Evolutionary conservation across 2,888 invertebrate genomes (phyloP).

Genomic region (Drosophila mimetica): DNA sequence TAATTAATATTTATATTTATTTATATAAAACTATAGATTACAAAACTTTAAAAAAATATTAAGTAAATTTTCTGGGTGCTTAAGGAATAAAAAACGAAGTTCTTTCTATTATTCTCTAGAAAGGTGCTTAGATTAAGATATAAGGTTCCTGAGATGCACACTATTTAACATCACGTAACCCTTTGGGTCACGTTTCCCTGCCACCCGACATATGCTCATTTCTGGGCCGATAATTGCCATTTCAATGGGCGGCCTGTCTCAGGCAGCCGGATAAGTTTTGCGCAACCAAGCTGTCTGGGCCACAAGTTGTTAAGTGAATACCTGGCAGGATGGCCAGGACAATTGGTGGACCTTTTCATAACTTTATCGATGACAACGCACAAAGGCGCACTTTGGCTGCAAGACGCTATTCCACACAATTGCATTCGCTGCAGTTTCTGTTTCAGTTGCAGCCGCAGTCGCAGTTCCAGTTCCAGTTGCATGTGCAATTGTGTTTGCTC

Average conservation of each 20-base stretch:
- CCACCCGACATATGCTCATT: constrained; percentile 38
- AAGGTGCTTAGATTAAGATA: background rate
- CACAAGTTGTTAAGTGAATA: constrained; percentile 16
- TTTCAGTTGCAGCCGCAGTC: constrained; percentile 1
- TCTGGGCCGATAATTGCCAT: constrained; percentile 31
- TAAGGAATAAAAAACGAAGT: no score
- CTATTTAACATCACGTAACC: constrained; percentile 3
- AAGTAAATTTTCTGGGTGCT: no score
- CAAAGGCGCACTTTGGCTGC: constrained; percentile 27
- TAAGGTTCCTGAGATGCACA: background rate
- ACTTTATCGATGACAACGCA: constrained; percentile 38
- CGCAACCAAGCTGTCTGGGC: constrained; percentile 34
- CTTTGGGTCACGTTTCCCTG: constrained; percentile 28
- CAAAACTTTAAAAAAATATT: no score
- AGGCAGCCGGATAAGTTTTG: constrained; percentile 28
- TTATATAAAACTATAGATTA: no score
- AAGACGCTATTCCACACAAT: constrained; percentile 22
- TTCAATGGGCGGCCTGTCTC: constrained; percentile 26
- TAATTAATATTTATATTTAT: no score
- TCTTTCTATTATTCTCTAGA: no score
- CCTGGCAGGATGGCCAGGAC: constrained; percentile 20
- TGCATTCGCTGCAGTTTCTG: constrained; percentile 5
- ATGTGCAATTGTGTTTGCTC: constrained; percentile 42
- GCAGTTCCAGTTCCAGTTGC: constrained; percentile 19
- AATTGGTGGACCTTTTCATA: constrained; percentile 33